A percentile compares a stretch with the other conserved stretches of the same genome.
These are phyloP conservation scores for Paedocypris sp. DNA, from an alignment of 2,113 vertebrate species.

Conservation along the genomic window DNA sequence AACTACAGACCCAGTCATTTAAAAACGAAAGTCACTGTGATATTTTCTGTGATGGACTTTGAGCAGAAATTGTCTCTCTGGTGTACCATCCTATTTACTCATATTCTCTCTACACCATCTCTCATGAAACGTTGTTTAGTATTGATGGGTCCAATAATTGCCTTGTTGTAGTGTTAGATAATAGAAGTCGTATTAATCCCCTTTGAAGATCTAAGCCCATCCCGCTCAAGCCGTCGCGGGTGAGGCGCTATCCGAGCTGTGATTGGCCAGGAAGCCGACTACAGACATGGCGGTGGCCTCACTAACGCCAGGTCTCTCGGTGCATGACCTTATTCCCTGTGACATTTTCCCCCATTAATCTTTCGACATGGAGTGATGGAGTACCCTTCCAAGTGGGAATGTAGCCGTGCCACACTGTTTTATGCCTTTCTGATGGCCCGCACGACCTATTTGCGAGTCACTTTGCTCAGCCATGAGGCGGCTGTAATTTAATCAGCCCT, in stretches of 20 bases:
- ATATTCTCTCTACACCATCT: too few species aligned
- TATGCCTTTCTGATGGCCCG: conserved; percentile 40
- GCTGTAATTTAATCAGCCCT: conserved; percentile 39
- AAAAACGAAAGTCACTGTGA: too few species aligned
- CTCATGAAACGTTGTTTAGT: too few species aligned
- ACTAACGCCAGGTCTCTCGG: conserved; percentile 42
- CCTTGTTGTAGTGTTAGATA: too few species aligned
- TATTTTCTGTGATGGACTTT: too few species aligned
- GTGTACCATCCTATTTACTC: too few species aligned
- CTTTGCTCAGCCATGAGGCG: conserved; percentile 25
- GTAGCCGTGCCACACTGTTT: conserved; percentile 46
- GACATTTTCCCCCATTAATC: conserved; percentile 64
- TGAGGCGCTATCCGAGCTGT: background rate
- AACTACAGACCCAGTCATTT: too few species aligned
- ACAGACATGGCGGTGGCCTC: background rate
- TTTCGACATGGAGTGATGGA: conserved; percentile 53
- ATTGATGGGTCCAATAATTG: too few species aligned
- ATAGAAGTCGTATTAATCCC: too few species aligned
- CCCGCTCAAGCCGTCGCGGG: too few species aligned
- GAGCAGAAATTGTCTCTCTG: too few species aligned
- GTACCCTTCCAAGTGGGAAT: conserved; percentile 46
- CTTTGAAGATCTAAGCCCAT: too few species aligned
- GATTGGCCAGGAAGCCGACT: background rate
- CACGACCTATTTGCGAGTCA: conserved; percentile 22
- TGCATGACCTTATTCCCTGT: conserved; percentile 57